Percentiles rank a stretch among this genome's conserved stretches.
Evolutionary conservation across 2,888 invertebrate species (phyloP).

Genomic region (Autographa pulchrina): DNA sequence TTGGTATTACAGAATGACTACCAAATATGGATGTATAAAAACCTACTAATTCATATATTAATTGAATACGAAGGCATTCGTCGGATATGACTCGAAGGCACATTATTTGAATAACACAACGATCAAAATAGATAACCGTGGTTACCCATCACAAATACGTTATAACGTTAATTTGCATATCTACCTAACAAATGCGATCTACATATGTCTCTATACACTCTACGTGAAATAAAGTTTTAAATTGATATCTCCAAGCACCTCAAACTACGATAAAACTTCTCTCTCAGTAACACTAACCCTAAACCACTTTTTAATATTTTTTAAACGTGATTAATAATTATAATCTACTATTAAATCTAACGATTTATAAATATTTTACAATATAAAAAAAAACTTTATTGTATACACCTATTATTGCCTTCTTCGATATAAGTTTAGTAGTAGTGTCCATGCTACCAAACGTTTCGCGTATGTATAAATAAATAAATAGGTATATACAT

Average conservation of each 20-base stretch:
- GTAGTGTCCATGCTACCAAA: conserved; percentile 63
- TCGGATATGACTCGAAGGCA: conserved; percentile 88
- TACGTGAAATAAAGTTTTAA: conserved; percentile 65
- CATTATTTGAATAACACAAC: conserved; percentile 75
- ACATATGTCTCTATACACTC: conserved; percentile 52
- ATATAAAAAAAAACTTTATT: conserved; percentile 76
- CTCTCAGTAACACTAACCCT: conserved; percentile 76
- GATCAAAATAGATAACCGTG: conserved; percentile 63
- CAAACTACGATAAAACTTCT: conserved; percentile 72
- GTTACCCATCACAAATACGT: conserved; percentile 66
- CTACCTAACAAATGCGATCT: conserved; percentile 62
- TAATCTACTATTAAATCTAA: conserved; percentile 70
- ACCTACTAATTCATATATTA: conserved; percentile 80
- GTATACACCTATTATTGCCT: conserved; percentile 87
- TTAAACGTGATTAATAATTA: conserved; percentile 76
- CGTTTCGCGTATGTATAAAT: conserved; percentile 68
- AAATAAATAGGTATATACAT: conserved; percentile 75
- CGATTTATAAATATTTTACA: conserved; percentile 83
- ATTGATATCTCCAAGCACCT: conserved; percentile 77
- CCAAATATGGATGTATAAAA: conserved; percentile 81
- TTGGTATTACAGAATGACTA: conserved; percentile 70
- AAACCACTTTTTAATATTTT: conserved; percentile 73
- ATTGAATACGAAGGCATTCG: conserved; percentile 81
- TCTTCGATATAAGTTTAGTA: conserved; percentile 75
- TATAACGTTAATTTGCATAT: conserved; percentile 65